phyloP scores from a whole-genome alignment of 2,113 vertebrate species.

The Asarcornis scutulata region DNA sequence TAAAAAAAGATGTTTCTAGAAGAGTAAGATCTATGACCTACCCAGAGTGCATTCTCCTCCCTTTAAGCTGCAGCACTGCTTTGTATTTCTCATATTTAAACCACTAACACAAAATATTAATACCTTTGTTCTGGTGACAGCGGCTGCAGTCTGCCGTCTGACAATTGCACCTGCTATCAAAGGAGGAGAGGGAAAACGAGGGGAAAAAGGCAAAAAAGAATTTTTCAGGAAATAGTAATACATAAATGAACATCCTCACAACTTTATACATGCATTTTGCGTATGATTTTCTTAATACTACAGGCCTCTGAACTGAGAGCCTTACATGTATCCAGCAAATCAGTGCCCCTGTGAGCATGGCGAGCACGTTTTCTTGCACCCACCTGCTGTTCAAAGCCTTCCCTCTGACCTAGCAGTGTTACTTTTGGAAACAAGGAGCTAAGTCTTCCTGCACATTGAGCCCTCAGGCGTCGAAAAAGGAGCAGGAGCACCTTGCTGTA shows the following conservation, averaged over 20 bases:
- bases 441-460: neutral
- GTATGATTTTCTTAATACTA: neutral
- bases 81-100: neutral
- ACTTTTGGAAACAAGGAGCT: neutral
- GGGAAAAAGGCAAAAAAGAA: neutral
- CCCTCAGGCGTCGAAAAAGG: neutral
- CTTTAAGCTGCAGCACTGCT: neutral
- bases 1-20: neutral
- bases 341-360: neutral
- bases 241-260: neutral
- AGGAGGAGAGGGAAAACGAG: neutral
- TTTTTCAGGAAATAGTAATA: neutral
- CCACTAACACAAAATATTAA: neutral
- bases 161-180: slow-evolving; percentile 72
- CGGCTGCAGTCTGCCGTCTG: slow-evolving; percentile 74
- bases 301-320: neutral
- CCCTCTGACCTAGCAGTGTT: neutral
- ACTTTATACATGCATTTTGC: neutral
- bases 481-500: neutral
- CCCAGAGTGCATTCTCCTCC: neutral
- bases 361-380: neutral
- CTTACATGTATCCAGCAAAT: neutral
- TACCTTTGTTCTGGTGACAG: slow-evolving; percentile 83
- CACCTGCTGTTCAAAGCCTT: neutral
- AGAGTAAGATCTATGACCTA: neutral